Evolutionary conservation across 1,140 invertebrate genomes (phyloP).

Genomic region (Cataglyphis hispanica): DNA sequence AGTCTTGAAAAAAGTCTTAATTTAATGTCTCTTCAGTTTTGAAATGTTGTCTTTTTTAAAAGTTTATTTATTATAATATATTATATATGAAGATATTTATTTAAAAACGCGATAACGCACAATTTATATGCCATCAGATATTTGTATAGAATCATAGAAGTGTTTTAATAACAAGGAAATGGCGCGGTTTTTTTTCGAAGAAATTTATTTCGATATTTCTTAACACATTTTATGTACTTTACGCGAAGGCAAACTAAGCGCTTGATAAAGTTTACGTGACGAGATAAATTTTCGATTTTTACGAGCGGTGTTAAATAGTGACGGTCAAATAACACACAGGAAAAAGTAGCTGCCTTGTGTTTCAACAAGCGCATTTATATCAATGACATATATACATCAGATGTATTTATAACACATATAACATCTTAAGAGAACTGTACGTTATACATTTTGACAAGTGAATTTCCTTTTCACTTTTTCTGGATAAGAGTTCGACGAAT

Average conservation of each 20-base stretch:
- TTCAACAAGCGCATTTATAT: constrained; percentile 8
- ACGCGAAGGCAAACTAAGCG: constrained; percentile 40
- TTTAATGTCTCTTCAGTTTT: neutral
- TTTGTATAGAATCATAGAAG: neutral
- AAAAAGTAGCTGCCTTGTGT: constrained; percentile 28
- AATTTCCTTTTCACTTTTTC: neutral
- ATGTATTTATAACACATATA: neutral
- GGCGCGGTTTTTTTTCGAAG: neutral
- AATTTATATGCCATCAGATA: constrained; percentile 5
- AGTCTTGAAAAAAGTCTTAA: neutral
- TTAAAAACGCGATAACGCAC: neutral
- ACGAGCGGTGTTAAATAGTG: constrained; percentile 28
- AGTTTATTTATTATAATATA: neutral
- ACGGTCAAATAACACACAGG: constrained; percentile 31
- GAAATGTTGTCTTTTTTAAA: neutral
- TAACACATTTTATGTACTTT: constrained; percentile 2
- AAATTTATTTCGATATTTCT: constrained; percentile 40
- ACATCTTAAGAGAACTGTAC: neutral
- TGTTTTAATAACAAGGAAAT: constrained; percentile 1
- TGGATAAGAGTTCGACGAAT: neutral
- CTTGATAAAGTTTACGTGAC: constrained; percentile 50
- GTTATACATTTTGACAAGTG: neutral
- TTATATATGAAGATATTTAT: neutral
- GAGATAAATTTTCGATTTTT: constrained; percentile 40
- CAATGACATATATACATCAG: neutral